These are phyloP conservation scores for Equus quagga DNA, from an alignment of 2,113 vertebrate genomes.

Conservation along the genomic window DNA sequence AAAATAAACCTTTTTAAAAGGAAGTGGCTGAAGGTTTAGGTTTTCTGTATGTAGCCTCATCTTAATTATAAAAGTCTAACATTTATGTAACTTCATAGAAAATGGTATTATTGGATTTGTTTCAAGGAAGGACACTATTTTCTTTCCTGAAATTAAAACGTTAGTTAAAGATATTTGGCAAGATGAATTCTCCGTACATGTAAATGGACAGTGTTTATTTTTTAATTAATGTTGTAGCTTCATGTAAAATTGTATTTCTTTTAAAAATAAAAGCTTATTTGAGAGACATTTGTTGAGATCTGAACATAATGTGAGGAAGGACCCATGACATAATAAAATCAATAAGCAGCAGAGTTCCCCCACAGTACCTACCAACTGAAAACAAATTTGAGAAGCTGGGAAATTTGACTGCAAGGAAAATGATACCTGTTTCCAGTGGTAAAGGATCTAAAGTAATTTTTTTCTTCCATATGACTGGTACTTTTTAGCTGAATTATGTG, in stretches of 20 bases:
- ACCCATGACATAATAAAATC: neutral
- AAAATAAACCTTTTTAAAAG: slow-evolving; percentile 65
- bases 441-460: slow-evolving; percentile 10
- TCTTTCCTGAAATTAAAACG: slow-evolving; percentile 40
- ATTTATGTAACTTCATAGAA: slow-evolving; percentile 16
- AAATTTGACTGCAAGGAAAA: slow-evolving; percentile 12
- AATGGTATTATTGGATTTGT: neutral
- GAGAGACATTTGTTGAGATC: slow-evolving; percentile 19
- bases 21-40: slow-evolving; percentile 17
- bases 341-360: neutral
- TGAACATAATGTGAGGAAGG: slow-evolving; percentile 5
- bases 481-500: slow-evolving; percentile 1
- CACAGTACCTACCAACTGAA: neutral
- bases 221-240: slow-evolving; percentile 17
- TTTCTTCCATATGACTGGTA: neutral
- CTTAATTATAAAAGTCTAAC: slow-evolving; percentile 50
- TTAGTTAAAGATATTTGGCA: neutral
- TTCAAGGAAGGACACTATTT: neutral
- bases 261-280: slow-evolving; percentile 47
- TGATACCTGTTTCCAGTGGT: neutral
- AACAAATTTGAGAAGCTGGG: neutral
- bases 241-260: neutral
- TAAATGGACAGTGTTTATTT: neutral
- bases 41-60: neutral
- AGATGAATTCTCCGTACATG: slow-evolving; percentile 16